Percentiles rank a stretch among this genome's conserved stretches.
Conservation (phyloP, 1,140 invertebrate species). For the Musca domestica region DNA sequence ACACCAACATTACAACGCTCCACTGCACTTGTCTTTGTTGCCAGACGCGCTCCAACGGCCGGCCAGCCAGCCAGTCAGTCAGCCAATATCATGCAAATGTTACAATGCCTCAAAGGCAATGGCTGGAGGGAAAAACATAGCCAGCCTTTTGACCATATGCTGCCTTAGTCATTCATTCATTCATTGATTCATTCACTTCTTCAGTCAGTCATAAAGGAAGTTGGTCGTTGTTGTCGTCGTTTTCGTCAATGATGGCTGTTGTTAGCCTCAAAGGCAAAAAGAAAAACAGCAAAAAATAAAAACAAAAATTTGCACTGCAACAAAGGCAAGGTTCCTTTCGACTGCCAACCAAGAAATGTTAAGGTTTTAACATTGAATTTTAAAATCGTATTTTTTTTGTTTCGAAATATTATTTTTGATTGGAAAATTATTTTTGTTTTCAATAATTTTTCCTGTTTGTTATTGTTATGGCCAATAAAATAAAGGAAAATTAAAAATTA, state of each 20-base stretch:
- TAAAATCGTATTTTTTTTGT: background rate
- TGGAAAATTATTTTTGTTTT: too few relatives aligned
- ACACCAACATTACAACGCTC: background rate
- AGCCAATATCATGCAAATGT: constrained; percentile 17
- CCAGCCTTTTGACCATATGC: background rate
- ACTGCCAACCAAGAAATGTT: background rate
- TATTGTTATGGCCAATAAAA: too few relatives aligned
- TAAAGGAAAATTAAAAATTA: too few relatives aligned
- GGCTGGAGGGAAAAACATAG: background rate
- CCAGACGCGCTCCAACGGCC: background rate
- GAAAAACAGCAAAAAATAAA: background rate
- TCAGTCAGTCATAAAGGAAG: constrained; percentile 13
- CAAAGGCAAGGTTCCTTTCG: constrained; percentile 5
- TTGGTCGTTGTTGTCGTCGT: background rate
- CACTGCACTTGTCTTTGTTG: constrained; percentile 17
- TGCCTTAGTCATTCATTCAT: too few relatives aligned
- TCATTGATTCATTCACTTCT: too few relatives aligned
- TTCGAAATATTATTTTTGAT: background rate
- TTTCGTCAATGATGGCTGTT: too few relatives aligned
- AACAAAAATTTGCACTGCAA: constrained; percentile 3
- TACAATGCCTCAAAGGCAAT: background rate
- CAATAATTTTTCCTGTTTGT: too few relatives aligned
- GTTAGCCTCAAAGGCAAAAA: constrained; percentile 2
- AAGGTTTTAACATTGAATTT: constrained; percentile 18
- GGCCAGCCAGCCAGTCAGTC: too few relatives aligned